phyloP scores from a whole-genome alignment of 2,888 invertebrate species.

The Plebejus argus region DNA sequence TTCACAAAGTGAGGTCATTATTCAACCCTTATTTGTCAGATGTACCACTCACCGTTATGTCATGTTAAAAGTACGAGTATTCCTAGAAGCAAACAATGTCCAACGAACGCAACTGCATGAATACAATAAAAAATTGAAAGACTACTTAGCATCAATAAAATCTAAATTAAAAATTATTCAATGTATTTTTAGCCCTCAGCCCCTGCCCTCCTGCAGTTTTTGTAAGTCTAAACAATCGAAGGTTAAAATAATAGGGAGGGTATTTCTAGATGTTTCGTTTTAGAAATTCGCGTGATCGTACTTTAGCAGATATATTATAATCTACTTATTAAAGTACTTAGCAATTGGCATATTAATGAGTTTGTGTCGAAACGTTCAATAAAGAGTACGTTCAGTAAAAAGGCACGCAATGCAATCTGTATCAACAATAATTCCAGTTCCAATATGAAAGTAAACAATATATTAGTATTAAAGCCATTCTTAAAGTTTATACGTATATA shows the following conservation, averaged over 20 bases:
- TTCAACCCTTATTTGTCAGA: neutral
- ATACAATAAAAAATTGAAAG: neutral
- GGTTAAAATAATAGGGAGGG: neutral
- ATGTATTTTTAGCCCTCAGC: neutral
- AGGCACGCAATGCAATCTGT: neutral
- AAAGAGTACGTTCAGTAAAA: neutral
- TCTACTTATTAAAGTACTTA: neutral
- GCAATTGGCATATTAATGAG: neutral
- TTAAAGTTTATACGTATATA: too few species aligned
- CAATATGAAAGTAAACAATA: neutral
- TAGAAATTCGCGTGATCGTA: neutral
- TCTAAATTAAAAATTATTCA: neutral
- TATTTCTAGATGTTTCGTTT: neutral
- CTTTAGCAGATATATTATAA: neutral
- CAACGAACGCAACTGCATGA: conserved; percentile 2
- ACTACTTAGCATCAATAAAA: neutral
- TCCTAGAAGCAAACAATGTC: neutral
- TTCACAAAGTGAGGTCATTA: neutral
- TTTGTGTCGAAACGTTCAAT: conserved; percentile 11
- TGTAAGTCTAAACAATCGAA: neutral
- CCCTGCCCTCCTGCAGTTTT: neutral
- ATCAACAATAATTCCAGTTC: neutral
- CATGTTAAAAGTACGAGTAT: conserved; percentile 20
- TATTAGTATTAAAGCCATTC: too few species aligned
- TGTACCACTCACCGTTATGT: neutral